Base-by-base conservation (phyloP, 1,140 invertebrate species). In the Oryzaephilus surinamensis region DNA sequence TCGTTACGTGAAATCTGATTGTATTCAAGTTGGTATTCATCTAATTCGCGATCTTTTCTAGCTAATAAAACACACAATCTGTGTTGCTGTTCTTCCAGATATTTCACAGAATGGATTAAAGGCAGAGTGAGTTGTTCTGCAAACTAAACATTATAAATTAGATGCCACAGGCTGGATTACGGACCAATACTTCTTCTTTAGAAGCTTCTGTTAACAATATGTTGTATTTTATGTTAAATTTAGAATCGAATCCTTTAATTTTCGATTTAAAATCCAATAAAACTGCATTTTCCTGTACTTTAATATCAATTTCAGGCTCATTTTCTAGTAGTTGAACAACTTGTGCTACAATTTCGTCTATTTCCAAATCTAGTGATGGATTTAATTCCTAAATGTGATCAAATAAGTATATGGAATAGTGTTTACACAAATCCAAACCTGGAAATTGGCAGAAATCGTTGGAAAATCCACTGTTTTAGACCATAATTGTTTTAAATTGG, bases 21-120 rank as follows among this genome's bases (percentile, higher is more conserved):
- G 31, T 43, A 36, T 16, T 43, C 41, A 16, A 43, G 28, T 29
- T 43, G 30, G 29, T 43, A 43, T 26, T 43, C 33, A 14, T 43
- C 23, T 11, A 43, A 21, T 20, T 43, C 41, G 5, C 33, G 14
- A 14, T 43, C 41, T 23, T 43, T 43, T 37, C 24, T 36, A 2
- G 30, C 15, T 2, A 43, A 4, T 37, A 43, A 24, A 43, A 36
- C 32, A 18, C n/a, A 11, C 5, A 43, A 16, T 3, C 17, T 17
- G 3, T 10, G 24, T 14, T 43, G 33, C 14, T 10, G 10, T 8
- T 36, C 26, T 17, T 43, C 41, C 12, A 43, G 32, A 11, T 43
- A 19, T 32, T 24, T 31, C 5, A 43, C 33, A 19, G 42, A 38
- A 19, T 34, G 36, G 17, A 44, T 32, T 16, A 38, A 17, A 4